Base-by-base conservation (phyloP, 2,113 vertebrate species). In the Pseudopipra pipra region DNA sequence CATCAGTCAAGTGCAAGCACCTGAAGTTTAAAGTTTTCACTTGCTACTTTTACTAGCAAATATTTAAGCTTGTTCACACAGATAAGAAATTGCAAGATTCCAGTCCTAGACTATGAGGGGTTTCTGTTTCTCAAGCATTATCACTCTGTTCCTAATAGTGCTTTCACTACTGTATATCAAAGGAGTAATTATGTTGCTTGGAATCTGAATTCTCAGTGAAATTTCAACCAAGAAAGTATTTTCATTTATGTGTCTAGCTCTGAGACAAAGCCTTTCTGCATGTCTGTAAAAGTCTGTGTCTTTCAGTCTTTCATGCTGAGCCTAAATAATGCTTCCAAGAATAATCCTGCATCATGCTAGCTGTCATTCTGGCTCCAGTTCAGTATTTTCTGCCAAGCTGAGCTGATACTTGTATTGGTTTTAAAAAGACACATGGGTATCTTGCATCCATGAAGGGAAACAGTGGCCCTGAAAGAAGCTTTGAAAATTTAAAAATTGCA, bases 251-350 rank as follows among this genome's bases (percentile, higher is more conserved):
- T 58, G 39, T 33, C 61, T 59, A 47, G 33, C 28, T 58, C 51
- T 55, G 63, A 89, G 66, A 79, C 41, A 83, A 89, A 79, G 16
- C 46, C 70, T 74, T 70, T 58, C 28, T 75, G 73, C 49, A 33
- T 6, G 16, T 22, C 46, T 55, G 10, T 58, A 67, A 66, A 66
- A 74, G 74, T 30, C 87, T 66, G 27, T 46, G 31, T 7, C 9
- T 31, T 94, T 71, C 39, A 74, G 56, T 67, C 75, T 83, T 79
- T 59, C 78, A 88, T 52, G 68, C 75, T 77, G 55, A 90, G 82
- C 63, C 93, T 52, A 94, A 94, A 91, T 67, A 94, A 93, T 44
- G 47, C 52, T 91, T 93, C 72, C 90, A 82, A 80, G 72, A 96
- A 82, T 72, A 91, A 63, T 67, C 67, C 67, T 84, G 43, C 47